These are phyloP conservation scores for Luidia sarsii DNA, from an alignment of 53 echinoderm and acorn worm species.

Conservation along the genomic window DNA sequence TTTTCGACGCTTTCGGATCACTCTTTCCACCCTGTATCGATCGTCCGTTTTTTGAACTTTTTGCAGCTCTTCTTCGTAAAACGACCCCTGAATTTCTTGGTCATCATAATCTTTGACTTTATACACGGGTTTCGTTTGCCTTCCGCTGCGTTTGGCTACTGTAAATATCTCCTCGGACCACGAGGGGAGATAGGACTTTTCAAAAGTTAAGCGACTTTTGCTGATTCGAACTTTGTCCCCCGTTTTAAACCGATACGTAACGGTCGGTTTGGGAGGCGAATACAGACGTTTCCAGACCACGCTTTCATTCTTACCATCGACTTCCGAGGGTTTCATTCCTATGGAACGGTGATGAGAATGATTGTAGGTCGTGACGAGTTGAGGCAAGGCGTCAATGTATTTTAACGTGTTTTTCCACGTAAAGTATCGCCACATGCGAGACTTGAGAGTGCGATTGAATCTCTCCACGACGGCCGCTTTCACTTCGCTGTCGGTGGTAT, in stretches of 20 bases:
- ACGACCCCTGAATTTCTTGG: slow-evolving; percentile 42
- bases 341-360: slow-evolving; percentile 50
- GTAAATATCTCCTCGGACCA: slow-evolving; percentile 62
- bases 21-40: slow-evolving; percentile 41
- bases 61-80: slow-evolving; percentile 57
- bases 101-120: slow-evolving; percentile 48
- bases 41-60: slow-evolving; percentile 38
- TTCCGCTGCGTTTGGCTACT: not conserved
- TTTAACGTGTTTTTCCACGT: slow-evolving; percentile 37
- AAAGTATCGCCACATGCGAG: too few relatives aligned
- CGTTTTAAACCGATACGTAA: slow-evolving; percentile 23
- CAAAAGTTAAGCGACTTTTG: slow-evolving; percentile 40
- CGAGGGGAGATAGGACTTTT: slow-evolving; percentile 45
- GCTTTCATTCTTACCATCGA: slow-evolving; percentile 60
- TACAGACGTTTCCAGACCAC: slow-evolving; percentile 57
- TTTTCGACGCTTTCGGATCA: slow-evolving; percentile 42
- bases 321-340: slow-evolving; percentile 56
- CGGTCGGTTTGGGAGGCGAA: not conserved
- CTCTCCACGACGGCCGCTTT: slow-evolving; percentile 40
- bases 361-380: slow-evolving; percentile 65
- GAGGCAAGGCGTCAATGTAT: slow-evolving; percentile 49
- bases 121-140: slow-evolving; percentile 38
- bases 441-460: slow-evolving; percentile 36
- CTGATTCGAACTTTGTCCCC: slow-evolving; percentile 45
- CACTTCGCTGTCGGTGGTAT: slow-evolving; percentile 32